Evolutionary conservation across 2,888 invertebrate genomes (phyloP).

Genomic region (Rosalia funebris): DNA sequence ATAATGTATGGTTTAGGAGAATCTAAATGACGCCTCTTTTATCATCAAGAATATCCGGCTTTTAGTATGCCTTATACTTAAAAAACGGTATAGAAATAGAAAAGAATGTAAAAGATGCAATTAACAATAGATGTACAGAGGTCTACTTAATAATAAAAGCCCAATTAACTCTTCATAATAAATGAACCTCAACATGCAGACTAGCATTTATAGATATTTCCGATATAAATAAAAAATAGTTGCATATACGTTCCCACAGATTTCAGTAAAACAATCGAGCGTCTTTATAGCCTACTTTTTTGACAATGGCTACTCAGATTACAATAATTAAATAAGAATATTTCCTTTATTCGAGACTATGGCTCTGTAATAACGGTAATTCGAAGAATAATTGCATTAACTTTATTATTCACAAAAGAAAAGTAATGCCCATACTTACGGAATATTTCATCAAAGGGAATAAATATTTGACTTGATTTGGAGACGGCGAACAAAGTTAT

Average conservation of each 20-base stretch:
- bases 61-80: too few species aligned
- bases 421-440: neutral
- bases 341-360: neutral
- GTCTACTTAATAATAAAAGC: too few species aligned
- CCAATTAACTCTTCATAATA: too few species aligned
- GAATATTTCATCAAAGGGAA: neutral
- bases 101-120: too few species aligned
- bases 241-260: constrained; percentile 1
- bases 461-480: neutral
- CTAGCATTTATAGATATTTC: too few species aligned
- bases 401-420: constrained; percentile 4
- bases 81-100: too few species aligned
- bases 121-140: too few species aligned
- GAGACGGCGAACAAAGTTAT: neutral
- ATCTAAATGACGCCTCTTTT: too few species aligned
- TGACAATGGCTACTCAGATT: neutral
- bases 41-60: too few species aligned
- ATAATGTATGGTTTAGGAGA: too few species aligned
- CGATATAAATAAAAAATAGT: too few species aligned
- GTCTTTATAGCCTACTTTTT: constrained; percentile 1
- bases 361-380: neutral
- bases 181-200: too few species aligned
- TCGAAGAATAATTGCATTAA: neutral
- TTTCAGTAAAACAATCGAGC: neutral
- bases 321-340: neutral